phyloP scores from a whole-genome alignment of 2,113 vertebrate species.

The Salvelinus alpinus region DNA sequence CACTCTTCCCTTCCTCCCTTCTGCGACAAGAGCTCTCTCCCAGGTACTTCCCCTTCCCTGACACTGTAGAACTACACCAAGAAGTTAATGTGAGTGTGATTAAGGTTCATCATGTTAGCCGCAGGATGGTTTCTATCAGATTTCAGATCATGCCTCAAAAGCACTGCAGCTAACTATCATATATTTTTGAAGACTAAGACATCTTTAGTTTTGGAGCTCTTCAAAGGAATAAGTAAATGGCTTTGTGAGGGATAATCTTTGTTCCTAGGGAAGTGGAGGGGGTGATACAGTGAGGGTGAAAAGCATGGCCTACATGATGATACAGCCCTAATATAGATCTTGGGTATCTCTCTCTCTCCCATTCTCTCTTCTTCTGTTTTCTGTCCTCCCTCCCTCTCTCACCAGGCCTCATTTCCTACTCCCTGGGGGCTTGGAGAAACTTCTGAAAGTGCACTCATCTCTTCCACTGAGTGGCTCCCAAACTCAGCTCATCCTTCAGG shows the following conservation, averaged over 20 bases:
- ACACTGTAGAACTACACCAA: conserved; percentile 22
- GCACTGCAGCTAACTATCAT: conserved; percentile 32
- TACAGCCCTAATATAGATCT: conserved; percentile 27
- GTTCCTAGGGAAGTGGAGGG: conserved; percentile 22
- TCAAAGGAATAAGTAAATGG: conserved; percentile 48
- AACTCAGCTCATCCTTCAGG: conserved; percentile 28
- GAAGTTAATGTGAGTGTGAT: conserved; percentile 25
- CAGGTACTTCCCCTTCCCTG: conserved; percentile 43
- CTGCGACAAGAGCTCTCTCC: conserved; percentile 41
- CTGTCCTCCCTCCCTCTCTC: conserved; percentile 22
- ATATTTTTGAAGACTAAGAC: conserved; percentile 31
- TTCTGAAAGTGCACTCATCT: conserved; percentile 44
- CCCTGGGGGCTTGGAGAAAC: conserved; percentile 40
- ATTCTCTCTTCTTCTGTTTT: conserved; percentile 5
- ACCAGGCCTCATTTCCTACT: conserved; percentile 19
- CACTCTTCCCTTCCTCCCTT: conserved; percentile 20
- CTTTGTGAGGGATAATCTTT: conserved; percentile 40
- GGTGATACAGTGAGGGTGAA: conserved; percentile 45
- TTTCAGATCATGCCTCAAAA: conserved; percentile 40
- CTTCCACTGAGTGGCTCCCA: conserved; percentile 36
- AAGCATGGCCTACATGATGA: conserved; percentile 32
- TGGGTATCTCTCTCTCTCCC: conserved; percentile 7
- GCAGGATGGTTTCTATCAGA: conserved; percentile 31
- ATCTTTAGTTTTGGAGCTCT: conserved; percentile 7
- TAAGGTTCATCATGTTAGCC: conserved; percentile 31